Evolutionary conservation across 1,140 invertebrate genomes (phyloP).

Genomic region (Asbolus verrucosus): DNA sequence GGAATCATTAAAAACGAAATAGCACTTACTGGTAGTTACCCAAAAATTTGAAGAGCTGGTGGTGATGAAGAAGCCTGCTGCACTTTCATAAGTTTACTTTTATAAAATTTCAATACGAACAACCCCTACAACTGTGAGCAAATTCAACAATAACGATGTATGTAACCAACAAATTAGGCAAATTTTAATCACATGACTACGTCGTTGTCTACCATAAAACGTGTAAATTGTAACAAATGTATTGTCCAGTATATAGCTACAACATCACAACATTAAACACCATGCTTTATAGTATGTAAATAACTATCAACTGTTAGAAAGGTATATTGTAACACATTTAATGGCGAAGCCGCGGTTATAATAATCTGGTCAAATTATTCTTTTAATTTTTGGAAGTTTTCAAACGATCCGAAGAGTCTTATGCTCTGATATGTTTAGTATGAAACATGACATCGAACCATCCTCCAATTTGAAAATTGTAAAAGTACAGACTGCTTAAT

Average conservation of each 20-base stretch:
- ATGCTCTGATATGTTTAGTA: conserved; percentile 34
- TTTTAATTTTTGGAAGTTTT: conserved; percentile 13
- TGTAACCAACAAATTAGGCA: conserved; percentile 42
- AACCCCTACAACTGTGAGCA: conserved; percentile 33
- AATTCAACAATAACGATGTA: conserved; percentile 38
- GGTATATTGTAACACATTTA: neutral
- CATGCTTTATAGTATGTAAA: conserved; percentile 22
- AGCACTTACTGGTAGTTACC: conserved; percentile 18
- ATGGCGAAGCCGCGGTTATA: conserved; percentile 13
- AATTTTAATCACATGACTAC: conserved; percentile 44
- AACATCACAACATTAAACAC: conserved; percentile 41
- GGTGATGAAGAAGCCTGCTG: conserved; percentile 25
- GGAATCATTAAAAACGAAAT: conserved; percentile 5
- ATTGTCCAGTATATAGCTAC: conserved; percentile 42
- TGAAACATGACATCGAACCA: neutral
- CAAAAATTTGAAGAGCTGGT: neutral
- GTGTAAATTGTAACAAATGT: conserved; percentile 45
- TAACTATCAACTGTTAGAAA: conserved; percentile 16
- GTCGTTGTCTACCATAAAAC: conserved; percentile 40
- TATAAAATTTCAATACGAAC: conserved; percentile 36
- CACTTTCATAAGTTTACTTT: conserved; percentile 7
- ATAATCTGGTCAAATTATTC: conserved; percentile 22
- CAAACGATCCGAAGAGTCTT: conserved; percentile 13
- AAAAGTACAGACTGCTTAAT: conserved; percentile 26
- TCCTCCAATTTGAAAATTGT: no score